Evolutionary conservation across 2,888 invertebrate genomes (phyloP), one percentile per base, ranked within the genome.

Genomic region (Hemithea aestivaria): DNA sequence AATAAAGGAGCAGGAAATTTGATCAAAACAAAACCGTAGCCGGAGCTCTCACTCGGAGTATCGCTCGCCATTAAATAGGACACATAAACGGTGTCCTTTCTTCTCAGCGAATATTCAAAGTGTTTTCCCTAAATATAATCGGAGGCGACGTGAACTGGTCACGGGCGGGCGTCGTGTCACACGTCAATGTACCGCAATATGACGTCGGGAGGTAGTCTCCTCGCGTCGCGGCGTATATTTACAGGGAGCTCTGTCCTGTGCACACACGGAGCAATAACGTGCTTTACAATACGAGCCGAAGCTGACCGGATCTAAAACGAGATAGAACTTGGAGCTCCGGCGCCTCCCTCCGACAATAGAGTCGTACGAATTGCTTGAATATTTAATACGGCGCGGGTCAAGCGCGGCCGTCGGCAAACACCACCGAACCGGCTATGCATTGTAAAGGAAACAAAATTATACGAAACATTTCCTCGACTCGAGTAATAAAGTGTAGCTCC

Each of bases 401-500:
- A 35, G 40, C 38, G 26, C 31, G 7, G 10, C 28, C 32, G 35
- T n/a, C 40, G 33, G 41, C 48, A 48, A 48, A 48, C 36, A 45
- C 36, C 32, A 21, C 40, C 38, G 32, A 41, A 33, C 40, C 31
- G 35, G 40, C 52, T 39, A 40, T 48, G 51, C 47, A 44, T 53
- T 45, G 37, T 38, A 31, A 44, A 53, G 40, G 46, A 35, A 47
- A 48, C 42, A 48, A 47, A 47, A 51, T 47, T 49, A 51, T 49
- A 44, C 42, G 37, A 29, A 53, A 50, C 44, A 31, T 51, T 49
- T 49, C 49, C 45, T 45, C 36, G 39, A 39, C 37, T 30, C 27
- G 24, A 24, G 42, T 44, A 51, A 51, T 53, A 51, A 51, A 53
- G 38, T 31, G 41, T 37, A 26, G 27, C 30, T 21, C 30, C 10